Percentiles rank a stretch among this genome's conserved stretches.
phyloP scores from a whole-genome alignment of 2,113 vertebrate genomes.

The Ardeotis arabs region DNA sequence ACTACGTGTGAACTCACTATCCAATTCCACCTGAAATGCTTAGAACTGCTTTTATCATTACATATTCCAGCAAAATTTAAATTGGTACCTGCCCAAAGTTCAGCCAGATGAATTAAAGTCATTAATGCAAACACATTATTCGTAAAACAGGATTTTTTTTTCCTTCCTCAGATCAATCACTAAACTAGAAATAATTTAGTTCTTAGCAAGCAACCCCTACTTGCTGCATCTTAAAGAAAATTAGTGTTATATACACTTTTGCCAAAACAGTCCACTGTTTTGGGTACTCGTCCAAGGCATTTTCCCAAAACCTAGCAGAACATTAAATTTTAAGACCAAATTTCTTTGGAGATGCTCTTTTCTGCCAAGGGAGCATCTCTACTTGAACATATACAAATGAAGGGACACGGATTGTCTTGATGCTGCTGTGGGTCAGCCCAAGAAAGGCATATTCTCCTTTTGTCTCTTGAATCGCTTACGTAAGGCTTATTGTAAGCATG shows the following conservation, averaged over 20 bases:
- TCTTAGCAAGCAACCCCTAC: neutral
- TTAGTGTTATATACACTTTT: neutral
- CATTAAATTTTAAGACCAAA: conserved; percentile 56
- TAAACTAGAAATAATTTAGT: conserved; percentile 52
- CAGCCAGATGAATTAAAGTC: conserved; percentile 57
- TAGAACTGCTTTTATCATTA: conserved; percentile 45
- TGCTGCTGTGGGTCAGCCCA: conserved; percentile 17
- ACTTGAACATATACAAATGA: conserved; percentile 14
- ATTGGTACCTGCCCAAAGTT: conserved; percentile 62
- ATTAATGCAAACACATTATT: conserved; percentile 62
- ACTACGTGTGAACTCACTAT: neutral
- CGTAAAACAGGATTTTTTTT: conserved; percentile 37
- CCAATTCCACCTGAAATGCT: neutral
- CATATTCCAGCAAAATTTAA: conserved; percentile 59
- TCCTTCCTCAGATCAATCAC: conserved; percentile 40
- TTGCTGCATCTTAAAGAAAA: conserved; percentile 37
- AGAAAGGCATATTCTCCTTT: conserved; percentile 39
- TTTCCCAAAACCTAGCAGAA: conserved; percentile 59
- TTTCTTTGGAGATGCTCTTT: conserved; percentile 54
- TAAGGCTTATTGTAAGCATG: neutral
- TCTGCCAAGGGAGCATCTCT: conserved; percentile 28
- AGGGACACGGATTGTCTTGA: conserved; percentile 32
- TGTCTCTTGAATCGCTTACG: conserved; percentile 22
- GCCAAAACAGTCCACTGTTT: conserved; percentile 1
- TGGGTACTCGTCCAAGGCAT: neutral